Base-by-base conservation (phyloP, 2,113 vertebrate species). In the Pungitius pungitius region DNA sequence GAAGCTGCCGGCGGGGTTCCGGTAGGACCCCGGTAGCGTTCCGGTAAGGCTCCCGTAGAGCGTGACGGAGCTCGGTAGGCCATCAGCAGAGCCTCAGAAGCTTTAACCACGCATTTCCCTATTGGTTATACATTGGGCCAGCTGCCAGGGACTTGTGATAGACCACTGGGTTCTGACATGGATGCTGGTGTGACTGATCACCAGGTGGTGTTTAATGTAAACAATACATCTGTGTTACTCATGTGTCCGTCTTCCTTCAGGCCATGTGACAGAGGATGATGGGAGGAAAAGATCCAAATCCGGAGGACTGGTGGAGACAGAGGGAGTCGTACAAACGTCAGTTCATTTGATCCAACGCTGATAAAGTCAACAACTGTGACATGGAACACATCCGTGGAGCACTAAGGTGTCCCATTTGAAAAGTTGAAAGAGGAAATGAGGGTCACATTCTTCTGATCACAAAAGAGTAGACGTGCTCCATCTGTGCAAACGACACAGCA, bases 251-350 rank as follows among this genome's bases (percentile, higher is more conserved):
- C 40, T 80, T 64, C 62, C 47, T 87, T 77, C 68, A 90, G 90
- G 85, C 37, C 73, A 77, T 87, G 69, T 80, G 52, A 92, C 59
- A 51, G 70, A 81, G 69, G 77, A 79, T 76, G 17, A 86, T 91
- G 90, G 84, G 85, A 80, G 85, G 65, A 71, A 80, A 39, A 75
- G 64, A 78, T 63, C 18, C 73, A 63, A 74, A 27, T 60, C 52
- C 65, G 62, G 76, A 73, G 59, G 67, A 75, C 57, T 37, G 54
- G 80, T 56, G 45, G 20, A 59, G 47, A 35, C 39, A 54, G 57
- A 76, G 67, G 65, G 63, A 58, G 69, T 8, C 58, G 4, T n/a
- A 2, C 47, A 17, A 43, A 33, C 26, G 45, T 27, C 0, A 13
- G 56, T 22, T n/a, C 1, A 17, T 33, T 8, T 17, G 77, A 58